These are phyloP conservation scores for Latrodectus geometricus DNA, from an alignment of 1,140 invertebrate genomes.

Conservation along the genomic window DNA sequence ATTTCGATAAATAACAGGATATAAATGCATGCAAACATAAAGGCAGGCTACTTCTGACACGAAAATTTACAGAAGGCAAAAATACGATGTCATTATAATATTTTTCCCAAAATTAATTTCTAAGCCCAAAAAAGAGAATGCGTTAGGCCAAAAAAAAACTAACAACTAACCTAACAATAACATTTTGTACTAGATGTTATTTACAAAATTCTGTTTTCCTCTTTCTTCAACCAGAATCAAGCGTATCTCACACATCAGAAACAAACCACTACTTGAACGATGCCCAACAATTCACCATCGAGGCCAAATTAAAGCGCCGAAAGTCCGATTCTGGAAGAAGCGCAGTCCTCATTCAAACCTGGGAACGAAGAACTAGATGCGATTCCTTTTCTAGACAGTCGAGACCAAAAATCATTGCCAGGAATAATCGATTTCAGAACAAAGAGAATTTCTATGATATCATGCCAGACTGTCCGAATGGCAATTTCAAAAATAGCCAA, in stretches of 20 bases:
- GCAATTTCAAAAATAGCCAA: conserved; percentile 3
- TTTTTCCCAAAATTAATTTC: too few relatives aligned
- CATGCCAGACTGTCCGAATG: conserved; percentile 27
- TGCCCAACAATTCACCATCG: conserved; percentile 48
- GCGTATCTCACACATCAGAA: conserved; percentile 42
- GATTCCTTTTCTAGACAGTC: conserved; percentile 29
- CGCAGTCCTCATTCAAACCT: conserved; percentile 53
- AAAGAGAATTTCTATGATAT: not conserved
- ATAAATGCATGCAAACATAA: too few relatives aligned
- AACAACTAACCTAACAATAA: too few relatives aligned
- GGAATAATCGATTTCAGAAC: conserved; percentile 4
- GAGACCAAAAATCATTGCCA: not conserved
- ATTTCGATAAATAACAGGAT: too few relatives aligned
- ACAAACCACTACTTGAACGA: conserved; percentile 19
- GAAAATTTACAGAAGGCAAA: too few relatives aligned
- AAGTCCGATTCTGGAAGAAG: conserved; percentile 44
- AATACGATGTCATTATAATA: too few relatives aligned
- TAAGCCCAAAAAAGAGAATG: too few relatives aligned
- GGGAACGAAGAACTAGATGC: conserved; percentile 36
- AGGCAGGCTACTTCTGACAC: too few relatives aligned
- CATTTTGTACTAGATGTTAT: too few relatives aligned
- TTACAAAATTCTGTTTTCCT: not conserved
- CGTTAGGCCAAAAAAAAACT: too few relatives aligned
- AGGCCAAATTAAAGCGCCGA: conserved; percentile 41
- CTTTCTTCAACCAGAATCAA: conserved; percentile 29